A percentile compares a stretch with the other conserved stretches of the same genome.
Conservation (phyloP, 64 coral and sea anemone species). For the Dendrophyllia cribrosa region DNA sequence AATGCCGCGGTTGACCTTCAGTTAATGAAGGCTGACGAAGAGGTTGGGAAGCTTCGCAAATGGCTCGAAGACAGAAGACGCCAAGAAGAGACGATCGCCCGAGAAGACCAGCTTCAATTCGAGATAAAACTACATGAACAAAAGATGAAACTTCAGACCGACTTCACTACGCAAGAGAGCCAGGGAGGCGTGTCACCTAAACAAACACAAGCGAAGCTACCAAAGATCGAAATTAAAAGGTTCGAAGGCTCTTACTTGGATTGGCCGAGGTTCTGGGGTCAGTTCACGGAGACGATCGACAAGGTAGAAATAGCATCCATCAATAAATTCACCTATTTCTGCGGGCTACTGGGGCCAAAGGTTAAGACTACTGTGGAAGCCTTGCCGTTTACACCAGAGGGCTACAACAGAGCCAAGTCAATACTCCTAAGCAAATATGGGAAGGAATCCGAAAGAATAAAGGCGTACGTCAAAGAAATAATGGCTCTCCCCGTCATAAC, state of each 20-base stretch:
- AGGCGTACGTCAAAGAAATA: conserved; percentile 43
- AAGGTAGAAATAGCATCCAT: not conserved
- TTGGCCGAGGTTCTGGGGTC: conserved; percentile 33
- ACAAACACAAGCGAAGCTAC: conserved; percentile 50
- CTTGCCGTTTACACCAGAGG: conserved; percentile 5
- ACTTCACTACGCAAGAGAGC: conserved; percentile 14
- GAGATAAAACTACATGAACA: conserved; percentile 40
- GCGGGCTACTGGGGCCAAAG: not conserved
- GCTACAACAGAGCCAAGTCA: not conserved
- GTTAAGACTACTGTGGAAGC: not conserved
- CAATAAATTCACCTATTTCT: conserved; percentile 25
- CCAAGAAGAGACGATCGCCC: conserved; percentile 16
- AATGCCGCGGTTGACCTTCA: not conserved
- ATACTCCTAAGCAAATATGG: conserved; percentile 29
- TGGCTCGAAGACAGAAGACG: conserved; percentile 30
- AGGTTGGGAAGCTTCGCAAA: not conserved
- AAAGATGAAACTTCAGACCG: conserved; percentile 33
- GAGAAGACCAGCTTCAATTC: conserved; percentile 36
- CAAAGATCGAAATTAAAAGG: conserved; percentile 14
- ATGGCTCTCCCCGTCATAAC: conserved; percentile 17
- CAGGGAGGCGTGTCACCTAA: conserved; percentile 18
- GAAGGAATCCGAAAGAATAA: conserved; percentile 31
- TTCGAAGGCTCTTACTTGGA: conserved; percentile 46
- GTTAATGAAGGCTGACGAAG: conserved; percentile 32
- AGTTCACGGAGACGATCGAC: not conserved